Evolutionary conservation across 2,797 vertebrate species (phyloP), one percentile per base, ranked within the genome.

Genomic region (Lemur catta): DNA sequence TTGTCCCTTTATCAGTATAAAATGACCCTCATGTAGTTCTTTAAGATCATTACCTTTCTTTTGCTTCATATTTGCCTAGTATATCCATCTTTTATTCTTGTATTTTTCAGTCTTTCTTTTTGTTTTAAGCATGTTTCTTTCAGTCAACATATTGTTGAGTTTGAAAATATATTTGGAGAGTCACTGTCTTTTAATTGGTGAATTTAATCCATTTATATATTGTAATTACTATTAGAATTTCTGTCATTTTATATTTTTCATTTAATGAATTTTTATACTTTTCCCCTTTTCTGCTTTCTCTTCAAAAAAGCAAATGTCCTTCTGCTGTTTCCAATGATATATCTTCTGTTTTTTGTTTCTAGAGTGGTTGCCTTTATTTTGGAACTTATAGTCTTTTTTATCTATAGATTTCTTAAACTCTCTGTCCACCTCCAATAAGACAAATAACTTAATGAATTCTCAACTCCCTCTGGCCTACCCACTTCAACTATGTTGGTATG

Each of bases 151-250:
- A 81, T 28, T 84, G 33, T 65, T 84, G 61, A 4, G 75, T 84
- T 96, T 57, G 80, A 75, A 95, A 89, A 75, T 52, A n/a, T 0
- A 52, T 61, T 91, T 84, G n/a, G 35, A 82, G 57, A 93, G 41
- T 84, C 28, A 41, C 30, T 79, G 13, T 55, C 48, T 89, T 93
- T 93, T 74, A 84, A 63, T 78, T 88, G 74, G 22, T 84, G 35
- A 90, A 30, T 90, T 69, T 65, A 65, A 89, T 80, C 13, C 59
- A 92, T 91, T 94, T 88, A 76, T 88, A 38, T 93, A 76, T 55
- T 88, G 2, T 43, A 72, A 78, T 91, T 95, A 52, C 43, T n/a
- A 38, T 86, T 84, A 84, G 41, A 15, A 74, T 80, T 92, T 93
- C 35, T 93, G 30, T 84, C 57, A 52, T 78, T 63, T 89, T 78